Base-by-base conservation (phyloP, 1,140 invertebrate genomes). In the Colletes latitarsis region DNA sequence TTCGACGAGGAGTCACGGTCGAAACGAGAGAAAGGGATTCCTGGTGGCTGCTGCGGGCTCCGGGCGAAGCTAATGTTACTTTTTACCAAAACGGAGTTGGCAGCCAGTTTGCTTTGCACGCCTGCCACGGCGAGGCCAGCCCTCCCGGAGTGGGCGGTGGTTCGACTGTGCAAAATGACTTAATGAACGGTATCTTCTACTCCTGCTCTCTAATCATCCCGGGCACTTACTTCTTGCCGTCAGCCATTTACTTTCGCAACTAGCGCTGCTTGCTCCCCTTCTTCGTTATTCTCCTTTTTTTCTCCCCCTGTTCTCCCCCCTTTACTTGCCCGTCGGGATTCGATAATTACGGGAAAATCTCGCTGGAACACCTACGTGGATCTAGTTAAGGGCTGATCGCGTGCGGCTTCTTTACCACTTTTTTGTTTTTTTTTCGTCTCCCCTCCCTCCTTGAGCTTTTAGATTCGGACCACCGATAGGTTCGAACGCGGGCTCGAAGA, bases 131-230 rank as follows among this genome's bases (percentile, higher is more conserved):
- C 67, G 55, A 39, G 52, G 19, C 80, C 49, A 69, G 69, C 75
- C 67, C 55, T 66, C 75, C 62, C 60, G 57, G 43, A 78, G 85
- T 83, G 73, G 85, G 84, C 84, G 85, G 85, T 78, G 84, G 85
- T 87, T 83, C 77, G 77, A 83, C 86, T 81, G 82, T 82, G 82
- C 82, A 82, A 87, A 87, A 87, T 82, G 85, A 87, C 86, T 87
- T 87, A 87, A 87, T 87, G 86, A 87, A 87, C 86, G 85, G 85
- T 87, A 87, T 87, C 85, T 87, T 82, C 85, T 60, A 77, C 85
- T 63, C 55, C 63, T 82, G 72, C 85, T 87, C 86, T 87, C 86
- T 87, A 87, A 87, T 87, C 85, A 87, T 87, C 87, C 82, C 82
- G 57, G 71, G 75, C 82, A 87, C 86, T 87, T 87, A 84, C 79